Evolutionary conservation across 2,888 invertebrate species (phyloP), one percentile per base, ranked within the genome.

Genomic region (Pristionchus entomophagus): DNA sequence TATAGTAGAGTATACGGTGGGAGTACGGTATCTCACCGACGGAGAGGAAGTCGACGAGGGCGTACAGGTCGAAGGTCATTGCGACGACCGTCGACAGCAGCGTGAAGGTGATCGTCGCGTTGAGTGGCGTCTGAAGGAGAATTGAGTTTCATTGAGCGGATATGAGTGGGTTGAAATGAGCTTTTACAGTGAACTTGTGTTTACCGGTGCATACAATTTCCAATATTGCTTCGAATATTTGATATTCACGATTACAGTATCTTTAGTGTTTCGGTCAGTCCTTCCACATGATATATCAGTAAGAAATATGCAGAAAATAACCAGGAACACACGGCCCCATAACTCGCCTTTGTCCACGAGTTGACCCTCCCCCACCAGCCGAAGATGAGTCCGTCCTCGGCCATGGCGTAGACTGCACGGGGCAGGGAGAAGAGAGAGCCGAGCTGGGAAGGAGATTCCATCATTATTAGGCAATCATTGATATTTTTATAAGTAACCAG

Each of bases 301-400:
- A n/a, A n/a, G n/a, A n/a, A n/a, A n/a, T n/a, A n/a, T n/a, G n/a
- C n/a, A n/a, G n/a, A n/a, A n/a, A n/a, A n/a, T n/a, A n/a, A n/a
- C n/a, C n/a, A n/a, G n/a, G n/a, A n/a, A n/a, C n/a, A n/a, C 19
- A 5, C n/a, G 5, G n/a, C 1, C 26, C 56, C 26, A 56, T 12
- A 29, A 62, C 26, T 29, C 32, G 87, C 89, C 86, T 89, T 87
- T 0, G 89, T 89, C 56, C 35, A 51, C 49, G 59, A 38, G 59
- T 88, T 88, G 32, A 90, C 87, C 32, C 86, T 88, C 19, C 88
- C 89, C 59, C 89, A 87, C 85, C 88, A 90, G n/a, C 82, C 82
- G 82, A 90, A 90, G 26, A 90, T 86, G n/a, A 90, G 56, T 6
- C 90, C 90, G 59, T 90, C 90, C 45, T 89, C 88, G 17, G 90